Base-by-base conservation (phyloP, 2,113 vertebrate species). In the Orientallactaga bullata region DNA sequence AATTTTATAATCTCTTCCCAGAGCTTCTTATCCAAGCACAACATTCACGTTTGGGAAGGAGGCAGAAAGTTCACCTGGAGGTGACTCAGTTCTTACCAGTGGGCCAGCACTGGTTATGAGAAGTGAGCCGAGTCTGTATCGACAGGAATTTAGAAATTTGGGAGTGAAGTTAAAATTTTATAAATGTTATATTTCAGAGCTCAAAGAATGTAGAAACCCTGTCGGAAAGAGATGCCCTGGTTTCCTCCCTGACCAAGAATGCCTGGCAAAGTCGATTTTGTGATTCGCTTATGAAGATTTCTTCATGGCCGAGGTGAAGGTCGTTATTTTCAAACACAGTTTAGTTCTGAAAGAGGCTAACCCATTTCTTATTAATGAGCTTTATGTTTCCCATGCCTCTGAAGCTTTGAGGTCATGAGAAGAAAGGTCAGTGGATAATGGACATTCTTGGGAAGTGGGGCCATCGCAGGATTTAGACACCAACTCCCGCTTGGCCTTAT, bases 181-280 rank as follows among this genome's bases (percentile, higher is more conserved):
- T 66, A 88, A 88, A 72, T 35, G 32, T 94, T 85, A 79, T 42
- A 94, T 95, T 96, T 95, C 90, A 97, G 87, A 96, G 93, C 79
- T 68, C 37, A 95, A 98, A 93, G 88, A 96, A 96, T 93, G 94
- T 95, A 95, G 95, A 96, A 97, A 91, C 71, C 90, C 63, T 94
- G 76, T 90, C 90, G 95, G 93, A 88, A 95, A 66, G 93, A 98
- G 71, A 86, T 95, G 88, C 72, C 96, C 93, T 87, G 96, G 95
- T 93, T 97, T 95, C 95, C 93, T 98, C 95, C 97, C 97, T 97
- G 95, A 96, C 95, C 96, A 98, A 96, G 93, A 98, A 98, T 98
- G 93, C 94, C 97, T 98, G 97, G 97, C 97, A 97, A 92, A 92
- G 96, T 74, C 92, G 95, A 94, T 88, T 96, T 94, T 96, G 87